Evolutionary conservation across 1,140 invertebrate species (phyloP), one percentile per base, ranked within the genome.

Genomic region (Vanessa atalanta): DNA sequence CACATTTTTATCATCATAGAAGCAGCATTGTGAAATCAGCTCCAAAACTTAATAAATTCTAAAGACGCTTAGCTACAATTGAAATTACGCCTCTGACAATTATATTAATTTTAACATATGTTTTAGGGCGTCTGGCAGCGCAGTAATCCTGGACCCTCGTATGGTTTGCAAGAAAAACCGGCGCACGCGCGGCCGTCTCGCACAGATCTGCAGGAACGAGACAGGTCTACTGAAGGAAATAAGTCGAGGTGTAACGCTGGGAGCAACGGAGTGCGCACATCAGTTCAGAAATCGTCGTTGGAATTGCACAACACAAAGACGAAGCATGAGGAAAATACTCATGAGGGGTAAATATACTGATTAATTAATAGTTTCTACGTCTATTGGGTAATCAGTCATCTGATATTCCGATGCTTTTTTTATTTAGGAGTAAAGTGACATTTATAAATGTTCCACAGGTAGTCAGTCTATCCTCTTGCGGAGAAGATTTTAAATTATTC

Each of bases 91-190:
- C 7, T 37, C 0, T 43, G 37, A 43, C 6, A 43, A 43, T 9
- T 43, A 11, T 43, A 43, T 60, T 13, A n/a, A n/a, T n/a, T 51
- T 6, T 15, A 51, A 51, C 13, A 51, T 51, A 47, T 50, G 20
- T 65, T 3, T 69, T 91, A 97, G 96, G 96, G 95, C 95, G 83
- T 94, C 95, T 84, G 95, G 96, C 85, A 97, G 95, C 90, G 96
- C 97, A 84, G 94, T 98, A 83, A 95, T 98, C 79, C 95, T 98
- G 94, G 97, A 99, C 93, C 97, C 97, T 64, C 95, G 96, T 87
- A 95, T 96, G 88, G 95, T 98, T 77, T 99, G 98, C 92, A 96
- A 97, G 92, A 93, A 93, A 78, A 95, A 95, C 60, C 94, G 96
- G 15, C 94, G 96, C 77, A 85, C 96, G 83, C 94, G 95, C 65